phyloP scores from a whole-genome alignment of 1,140 invertebrate species.

The Zaprionus ghesquierei region DNA sequence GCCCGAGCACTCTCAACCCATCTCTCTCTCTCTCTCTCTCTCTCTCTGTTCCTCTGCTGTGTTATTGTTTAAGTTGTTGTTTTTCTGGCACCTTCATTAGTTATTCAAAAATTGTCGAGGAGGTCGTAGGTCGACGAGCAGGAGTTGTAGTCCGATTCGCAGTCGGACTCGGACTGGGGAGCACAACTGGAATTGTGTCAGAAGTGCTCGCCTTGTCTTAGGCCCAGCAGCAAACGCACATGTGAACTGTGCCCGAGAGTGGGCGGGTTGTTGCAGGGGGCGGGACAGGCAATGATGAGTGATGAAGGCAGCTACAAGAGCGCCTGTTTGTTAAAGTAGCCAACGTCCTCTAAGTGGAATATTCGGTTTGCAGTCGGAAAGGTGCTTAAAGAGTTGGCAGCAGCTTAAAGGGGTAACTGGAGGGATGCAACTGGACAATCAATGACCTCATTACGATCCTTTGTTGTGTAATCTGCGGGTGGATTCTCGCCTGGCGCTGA shows the following conservation, averaged over 20 bases:
- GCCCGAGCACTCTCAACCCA: constrained; percentile 50
- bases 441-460: neutral
- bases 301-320: constrained; percentile 18
- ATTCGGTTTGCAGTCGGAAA: neutral
- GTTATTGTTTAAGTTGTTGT: constrained; percentile 63
- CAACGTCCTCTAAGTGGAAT: constrained; percentile 27
- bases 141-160: neutral
- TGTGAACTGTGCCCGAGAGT: constrained; percentile 37
- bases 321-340: constrained; percentile 6
- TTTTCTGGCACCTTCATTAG: constrained; percentile 73
- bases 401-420: constrained; percentile 1
- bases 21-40: neutral
- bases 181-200: constrained; percentile 69
- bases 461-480: neutral
- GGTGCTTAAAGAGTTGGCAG: neutral
- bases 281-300: neutral
- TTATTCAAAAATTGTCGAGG: constrained; percentile 76
- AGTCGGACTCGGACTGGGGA: neutral
- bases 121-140: too few relatives aligned
- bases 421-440: neutral
- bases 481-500: neutral
- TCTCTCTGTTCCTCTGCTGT: neutral
- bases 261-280: neutral
- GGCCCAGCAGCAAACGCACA: constrained; percentile 37
- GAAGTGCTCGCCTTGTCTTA: constrained; percentile 53